Evolutionary conservation across 2,888 invertebrate genomes (phyloP).

Genomic region (Oscheius sp.): DNA sequence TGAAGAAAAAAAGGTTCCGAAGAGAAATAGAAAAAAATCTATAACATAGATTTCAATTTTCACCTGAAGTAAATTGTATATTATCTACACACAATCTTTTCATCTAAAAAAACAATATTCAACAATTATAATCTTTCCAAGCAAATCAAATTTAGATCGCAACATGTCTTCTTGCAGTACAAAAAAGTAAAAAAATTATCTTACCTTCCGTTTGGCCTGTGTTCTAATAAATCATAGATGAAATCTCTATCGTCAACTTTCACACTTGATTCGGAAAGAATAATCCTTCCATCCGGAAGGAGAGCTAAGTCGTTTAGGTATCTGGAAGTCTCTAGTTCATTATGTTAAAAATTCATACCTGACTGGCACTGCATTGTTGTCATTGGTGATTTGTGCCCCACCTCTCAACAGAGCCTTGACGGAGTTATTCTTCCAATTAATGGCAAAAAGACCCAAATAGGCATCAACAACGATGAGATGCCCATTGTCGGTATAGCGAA

Average conservation of each 20-base stretch:
- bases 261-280: slow-evolving; percentile 47
- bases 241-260: slow-evolving; percentile 53
- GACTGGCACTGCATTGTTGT: slow-evolving; percentile 9
- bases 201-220: slow-evolving; percentile 52
- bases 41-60: no score
- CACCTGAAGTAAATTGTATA: no score
- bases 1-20: no score
- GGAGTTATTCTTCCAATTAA: slow-evolving; percentile 44
- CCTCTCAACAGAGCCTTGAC: slow-evolving; percentile 6
- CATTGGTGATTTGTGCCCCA: slow-evolving; percentile 17
- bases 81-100: no score
- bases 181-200: not conserved
- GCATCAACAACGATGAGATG: slow-evolving; percentile 52
- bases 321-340: no score
- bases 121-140: no score
- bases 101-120: not conserved
- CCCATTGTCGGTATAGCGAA: slow-evolving; percentile 37
- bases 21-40: no score
- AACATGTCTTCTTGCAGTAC: not conserved
- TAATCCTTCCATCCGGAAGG: slow-evolving; percentile 54
- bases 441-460: slow-evolving; percentile 49
- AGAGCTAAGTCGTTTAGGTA: slow-evolving; percentile 54
- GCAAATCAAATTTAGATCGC: no score
- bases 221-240: slow-evolving; percentile 50
- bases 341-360: not conserved